A percentile compares a stretch with the other conserved stretches of the same genome.
phyloP scores from a whole-genome alignment of 2,888 invertebrate species.

The Drosophila atroscutellata region DNA sequence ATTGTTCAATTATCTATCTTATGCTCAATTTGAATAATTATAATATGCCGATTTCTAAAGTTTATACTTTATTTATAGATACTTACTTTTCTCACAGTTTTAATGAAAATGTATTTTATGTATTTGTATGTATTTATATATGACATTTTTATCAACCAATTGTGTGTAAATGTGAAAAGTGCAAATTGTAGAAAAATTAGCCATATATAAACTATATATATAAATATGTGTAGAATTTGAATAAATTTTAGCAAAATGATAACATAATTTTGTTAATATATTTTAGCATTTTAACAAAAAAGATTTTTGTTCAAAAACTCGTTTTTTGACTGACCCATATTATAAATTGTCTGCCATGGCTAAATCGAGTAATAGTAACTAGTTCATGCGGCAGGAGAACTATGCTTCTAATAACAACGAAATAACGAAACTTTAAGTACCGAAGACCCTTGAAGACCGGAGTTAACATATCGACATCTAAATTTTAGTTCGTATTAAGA shows the following conservation, averaged over 20 bases:
- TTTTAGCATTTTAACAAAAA: too few relatives aligned
- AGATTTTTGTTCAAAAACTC: neutral
- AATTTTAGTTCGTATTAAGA: neutral
- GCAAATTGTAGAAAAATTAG: too few relatives aligned
- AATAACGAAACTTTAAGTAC: neutral
- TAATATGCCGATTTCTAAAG: neutral
- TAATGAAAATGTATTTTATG: neutral
- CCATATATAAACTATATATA: fast-evolving
- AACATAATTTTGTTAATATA: too few relatives aligned
- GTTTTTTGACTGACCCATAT: neutral
- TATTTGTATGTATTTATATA: neutral
- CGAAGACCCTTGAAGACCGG: fast-evolving
- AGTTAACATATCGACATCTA: neutral
- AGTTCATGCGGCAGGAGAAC: fast-evolving
- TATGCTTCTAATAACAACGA: neutral
- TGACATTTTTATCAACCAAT: too few relatives aligned
- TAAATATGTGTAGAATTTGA: fast-evolving
- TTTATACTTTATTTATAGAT: neutral
- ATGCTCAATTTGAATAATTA: neutral
- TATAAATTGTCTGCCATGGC: neutral
- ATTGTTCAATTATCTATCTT: too few relatives aligned
- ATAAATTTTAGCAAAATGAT: too few relatives aligned
- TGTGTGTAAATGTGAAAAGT: too few relatives aligned
- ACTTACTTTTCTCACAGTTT: fast-evolving
- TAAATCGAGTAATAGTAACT: neutral